Percentiles rank a stretch among this genome's conserved stretches.
Evolutionary conservation across 2,888 invertebrate genomes (phyloP).

Genomic region (Ptychoptera contaminata): DNA sequence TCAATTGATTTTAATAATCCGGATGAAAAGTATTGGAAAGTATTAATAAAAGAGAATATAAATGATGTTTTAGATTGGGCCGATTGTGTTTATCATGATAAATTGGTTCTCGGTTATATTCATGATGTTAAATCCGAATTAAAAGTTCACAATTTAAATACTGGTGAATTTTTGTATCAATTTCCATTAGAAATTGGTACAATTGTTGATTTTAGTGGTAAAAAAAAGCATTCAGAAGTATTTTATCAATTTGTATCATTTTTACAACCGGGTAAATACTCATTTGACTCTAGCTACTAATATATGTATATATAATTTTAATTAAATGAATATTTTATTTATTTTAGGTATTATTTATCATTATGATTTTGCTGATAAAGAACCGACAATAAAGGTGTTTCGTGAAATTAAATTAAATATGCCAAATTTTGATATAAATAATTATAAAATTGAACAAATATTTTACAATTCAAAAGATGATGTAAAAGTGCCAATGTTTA

Average conservation of each 20-base stretch:
- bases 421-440: constrained; percentile 59
- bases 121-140: constrained; percentile 89
- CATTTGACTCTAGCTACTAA: no score
- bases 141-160: constrained; percentile 57
- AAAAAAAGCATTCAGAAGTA: constrained; percentile 71
- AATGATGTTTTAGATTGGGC: constrained; percentile 86
- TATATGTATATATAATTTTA: no score
- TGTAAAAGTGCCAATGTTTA: constrained; percentile 91
- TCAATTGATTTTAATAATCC: constrained; percentile 62
- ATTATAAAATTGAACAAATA: constrained; percentile 74
- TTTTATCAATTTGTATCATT: constrained; percentile 93
- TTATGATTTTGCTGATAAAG: constrained; percentile 56
- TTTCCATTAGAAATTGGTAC: constrained; percentile 80
- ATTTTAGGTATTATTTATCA: constrained; percentile 56
- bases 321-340: not conserved
- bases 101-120: constrained; percentile 76
- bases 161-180: constrained; percentile 53
- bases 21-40: constrained; percentile 62
- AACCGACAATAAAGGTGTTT: constrained; percentile 50
- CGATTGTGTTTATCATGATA: constrained; percentile 65
- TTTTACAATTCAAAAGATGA: constrained; percentile 90
- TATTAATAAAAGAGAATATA: constrained; percentile 68
- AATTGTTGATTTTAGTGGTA: constrained; percentile 68
- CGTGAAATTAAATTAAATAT: constrained; percentile 67
- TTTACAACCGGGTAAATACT: constrained; percentile 52